Evolutionary conservation across 2,888 invertebrate species (phyloP).

Genomic region (Rhogogaster chlorosoma): DNA sequence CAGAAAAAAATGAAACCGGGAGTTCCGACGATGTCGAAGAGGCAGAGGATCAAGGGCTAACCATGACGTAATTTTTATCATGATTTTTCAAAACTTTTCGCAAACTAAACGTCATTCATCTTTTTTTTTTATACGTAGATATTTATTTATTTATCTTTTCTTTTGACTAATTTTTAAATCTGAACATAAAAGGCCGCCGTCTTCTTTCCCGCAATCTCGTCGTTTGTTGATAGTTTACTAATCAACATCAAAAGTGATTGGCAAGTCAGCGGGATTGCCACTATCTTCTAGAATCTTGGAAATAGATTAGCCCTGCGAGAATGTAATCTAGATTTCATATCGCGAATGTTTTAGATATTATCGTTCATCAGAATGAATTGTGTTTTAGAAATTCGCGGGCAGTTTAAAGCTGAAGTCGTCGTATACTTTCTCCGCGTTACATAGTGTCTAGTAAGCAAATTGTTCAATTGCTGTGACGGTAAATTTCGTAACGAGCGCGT

Average conservation of each 20-base stretch:
- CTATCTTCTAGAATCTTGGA: neutral
- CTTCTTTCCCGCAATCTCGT: neutral
- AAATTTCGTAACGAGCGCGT: neutral
- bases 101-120: neutral
- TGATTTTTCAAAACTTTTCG: neutral
- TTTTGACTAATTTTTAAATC: neutral
- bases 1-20: slow-evolving; percentile 60
- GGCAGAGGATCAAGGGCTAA: slow-evolving; percentile 45
- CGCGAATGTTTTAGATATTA: neutral
- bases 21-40: slow-evolving; percentile 50
- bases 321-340: neutral
- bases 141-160: neutral
- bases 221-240: neutral
- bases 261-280: neutral
- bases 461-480: slow-evolving; percentile 8
- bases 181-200: neutral
- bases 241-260: no score
- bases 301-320: neutral
- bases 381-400: neutral
- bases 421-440: neutral
- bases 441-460: slow-evolving; percentile 16
- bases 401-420: neutral
- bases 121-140: no score
- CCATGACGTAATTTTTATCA: slow-evolving; percentile 50
- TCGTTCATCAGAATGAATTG: neutral